These are phyloP conservation scores for Archips xylosteana DNA, from an alignment of 2,888 invertebrate species.

Conservation along the genomic window DNA sequence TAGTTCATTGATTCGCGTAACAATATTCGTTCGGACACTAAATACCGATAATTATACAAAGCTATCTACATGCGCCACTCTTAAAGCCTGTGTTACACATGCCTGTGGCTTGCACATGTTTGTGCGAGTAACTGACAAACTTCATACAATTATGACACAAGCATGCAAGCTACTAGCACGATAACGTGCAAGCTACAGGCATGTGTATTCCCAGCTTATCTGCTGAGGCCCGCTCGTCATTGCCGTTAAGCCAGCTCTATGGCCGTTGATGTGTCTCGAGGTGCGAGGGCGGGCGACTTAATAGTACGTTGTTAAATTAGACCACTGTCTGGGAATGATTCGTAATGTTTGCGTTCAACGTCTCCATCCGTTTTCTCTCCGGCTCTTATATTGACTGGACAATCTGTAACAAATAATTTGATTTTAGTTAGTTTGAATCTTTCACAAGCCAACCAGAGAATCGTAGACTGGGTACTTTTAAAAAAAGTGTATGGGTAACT, in stretches of 20 bases:
- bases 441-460: too few relatives aligned
- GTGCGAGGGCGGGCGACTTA: conserved; percentile 60
- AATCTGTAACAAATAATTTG: conserved; percentile 58
- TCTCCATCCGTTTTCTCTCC: conserved; percentile 68
- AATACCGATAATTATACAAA: conserved; percentile 84
- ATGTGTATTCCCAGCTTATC: conserved; percentile 25
- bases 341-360: conserved; percentile 73
- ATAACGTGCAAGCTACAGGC: too few relatives aligned
- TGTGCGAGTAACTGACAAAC: too few relatives aligned
- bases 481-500: too few relatives aligned
- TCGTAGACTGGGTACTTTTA: too few relatives aligned
- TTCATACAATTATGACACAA: too few relatives aligned
- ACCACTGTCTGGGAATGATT: conserved; percentile 81
- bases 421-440: not conserved
- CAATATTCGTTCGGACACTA: conserved; percentile 74
- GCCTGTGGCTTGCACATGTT: too few relatives aligned
- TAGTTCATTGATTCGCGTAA: conserved; percentile 48
- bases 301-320: conserved; percentile 59
- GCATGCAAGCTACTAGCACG: too few relatives aligned
- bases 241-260: not conserved
- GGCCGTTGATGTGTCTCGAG: conserved; percentile 17
- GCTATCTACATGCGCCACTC: conserved; percentile 85
- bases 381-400: conserved; percentile 74
- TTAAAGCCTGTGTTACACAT: conserved; percentile 44
- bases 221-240: conserved; percentile 43